Percentiles rank a stretch among this genome's conserved stretches.
phyloP scores from a whole-genome alignment of 2,113 vertebrate species.

The Apaloderma vittatum region DNA sequence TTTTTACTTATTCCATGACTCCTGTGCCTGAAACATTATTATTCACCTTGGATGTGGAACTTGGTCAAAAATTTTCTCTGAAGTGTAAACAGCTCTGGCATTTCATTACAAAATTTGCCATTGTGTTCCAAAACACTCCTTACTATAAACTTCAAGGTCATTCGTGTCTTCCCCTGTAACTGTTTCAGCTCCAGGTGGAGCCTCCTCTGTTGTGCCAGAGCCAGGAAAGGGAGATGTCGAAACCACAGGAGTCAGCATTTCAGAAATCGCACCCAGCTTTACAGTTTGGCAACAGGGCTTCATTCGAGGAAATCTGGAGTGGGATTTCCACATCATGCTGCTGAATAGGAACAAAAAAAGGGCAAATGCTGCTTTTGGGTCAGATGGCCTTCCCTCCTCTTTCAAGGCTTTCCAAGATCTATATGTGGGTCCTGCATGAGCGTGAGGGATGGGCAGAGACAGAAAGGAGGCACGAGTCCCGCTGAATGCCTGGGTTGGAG shows the following conservation, averaged over 20 bases:
- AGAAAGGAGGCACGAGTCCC: neutral
- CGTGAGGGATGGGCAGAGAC: neutral
- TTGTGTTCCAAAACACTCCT: constrained; percentile 47
- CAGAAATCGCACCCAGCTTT: neutral
- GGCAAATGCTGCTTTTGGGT: neutral
- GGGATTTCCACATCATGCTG: neutral
- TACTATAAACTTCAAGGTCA: constrained; percentile 23
- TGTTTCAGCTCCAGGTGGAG: constrained; percentile 3
- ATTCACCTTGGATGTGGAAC: constrained; percentile 53
- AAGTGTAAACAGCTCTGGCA: constrained; percentile 59
- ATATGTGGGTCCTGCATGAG: fast-evolving
- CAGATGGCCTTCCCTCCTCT: neutral
- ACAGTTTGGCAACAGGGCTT: neutral
- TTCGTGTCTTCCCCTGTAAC: neutral
- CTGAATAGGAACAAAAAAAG: neutral
- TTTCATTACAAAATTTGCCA: constrained; percentile 18
- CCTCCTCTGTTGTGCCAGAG: fast-evolving
- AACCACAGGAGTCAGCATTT: neutral
- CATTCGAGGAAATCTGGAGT: fast-evolving
- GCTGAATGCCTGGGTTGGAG: fast-evolving
- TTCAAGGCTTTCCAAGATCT: neutral
- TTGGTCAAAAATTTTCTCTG: constrained; percentile 32
- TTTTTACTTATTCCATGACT: constrained; percentile 47
- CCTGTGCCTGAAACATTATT: neutral
- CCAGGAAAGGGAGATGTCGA: neutral